Percentiles rank a stretch among this genome's conserved stretches.
Conservation (phyloP, 2,797 vertebrate species). For the Holocentrus rufus region DNA sequence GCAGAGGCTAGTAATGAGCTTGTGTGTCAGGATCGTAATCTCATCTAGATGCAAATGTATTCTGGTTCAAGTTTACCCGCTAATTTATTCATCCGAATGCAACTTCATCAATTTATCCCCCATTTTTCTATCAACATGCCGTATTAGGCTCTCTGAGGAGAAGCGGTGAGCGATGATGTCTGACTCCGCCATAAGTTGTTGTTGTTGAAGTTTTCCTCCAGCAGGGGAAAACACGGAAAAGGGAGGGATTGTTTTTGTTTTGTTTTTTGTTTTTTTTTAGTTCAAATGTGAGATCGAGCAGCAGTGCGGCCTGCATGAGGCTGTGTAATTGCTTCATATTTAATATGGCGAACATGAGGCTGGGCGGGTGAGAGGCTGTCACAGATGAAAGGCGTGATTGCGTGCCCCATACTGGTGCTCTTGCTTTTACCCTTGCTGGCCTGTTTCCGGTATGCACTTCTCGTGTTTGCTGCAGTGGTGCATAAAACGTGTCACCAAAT, state of each 20-base stretch:
- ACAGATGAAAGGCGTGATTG: conserved; percentile 49
- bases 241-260: neutral
- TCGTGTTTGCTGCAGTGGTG: conserved; percentile 80
- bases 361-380: conserved; percentile 56
- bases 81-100: conserved; percentile 76
- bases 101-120: conserved; percentile 62
- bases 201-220: conserved; percentile 19
- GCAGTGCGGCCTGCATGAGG: conserved; percentile 48
- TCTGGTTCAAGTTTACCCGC: conserved; percentile 55
- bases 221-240: conserved; percentile 14
- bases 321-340: conserved; percentile 79
- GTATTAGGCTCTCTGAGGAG: neutral
- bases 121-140: conserved; percentile 44
- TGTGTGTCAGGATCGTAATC: conserved; percentile 63
- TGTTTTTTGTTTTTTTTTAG: conserved; percentile 6
- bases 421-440: conserved; percentile 64
- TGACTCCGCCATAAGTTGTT: neutral
- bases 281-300: conserved; percentile 53
- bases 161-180: neutral
- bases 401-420: conserved; percentile 54
- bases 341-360: conserved; percentile 74
- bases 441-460: conserved; percentile 79
- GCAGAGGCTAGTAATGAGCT: conserved; percentile 64
- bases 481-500: conserved; percentile 72
- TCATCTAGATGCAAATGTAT: conserved; percentile 76